Evolutionary conservation across 2,888 invertebrate genomes (phyloP).

Genomic region (Xestia xanthographa): DNA sequence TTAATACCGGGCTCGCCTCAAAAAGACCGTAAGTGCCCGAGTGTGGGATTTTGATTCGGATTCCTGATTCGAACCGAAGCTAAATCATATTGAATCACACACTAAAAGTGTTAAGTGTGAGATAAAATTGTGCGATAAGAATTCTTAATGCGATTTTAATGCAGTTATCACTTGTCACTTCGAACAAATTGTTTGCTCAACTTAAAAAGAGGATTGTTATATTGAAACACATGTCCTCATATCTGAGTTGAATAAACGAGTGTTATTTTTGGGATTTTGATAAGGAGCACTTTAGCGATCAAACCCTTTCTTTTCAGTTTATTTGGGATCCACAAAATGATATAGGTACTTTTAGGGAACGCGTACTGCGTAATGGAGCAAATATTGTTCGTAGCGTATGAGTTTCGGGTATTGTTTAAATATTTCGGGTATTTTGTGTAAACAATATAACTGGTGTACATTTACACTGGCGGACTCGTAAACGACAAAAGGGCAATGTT

Average conservation of each 20-base stretch:
- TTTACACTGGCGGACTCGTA: constrained; percentile 61
- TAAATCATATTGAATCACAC: constrained; percentile 53
- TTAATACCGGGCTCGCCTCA: constrained; percentile 52
- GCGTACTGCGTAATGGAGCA: constrained; percentile 62
- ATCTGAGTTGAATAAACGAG: constrained; percentile 51
- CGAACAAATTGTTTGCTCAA: constrained; percentile 61
- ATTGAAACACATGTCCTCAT: constrained; percentile 59
- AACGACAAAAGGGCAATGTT: constrained; percentile 67
- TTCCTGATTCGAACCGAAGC: constrained; percentile 56
- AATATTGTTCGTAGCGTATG: constrained; percentile 53
- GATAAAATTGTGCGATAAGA: constrained; percentile 55
- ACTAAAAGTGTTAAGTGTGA: constrained; percentile 51
- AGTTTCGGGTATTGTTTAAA: constrained; percentile 62
- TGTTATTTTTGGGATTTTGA: constrained; percentile 60
- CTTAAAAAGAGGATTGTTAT: constrained; percentile 54
- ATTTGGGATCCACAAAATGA: constrained; percentile 53
- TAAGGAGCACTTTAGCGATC: constrained; percentile 65
- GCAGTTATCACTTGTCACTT: constrained; percentile 56
- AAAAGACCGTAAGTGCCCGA: constrained; percentile 45
- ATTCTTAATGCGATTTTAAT: constrained; percentile 58
- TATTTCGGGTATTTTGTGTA: constrained; percentile 49
- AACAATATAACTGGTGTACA: constrained; percentile 55
- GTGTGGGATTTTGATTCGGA: constrained; percentile 60
- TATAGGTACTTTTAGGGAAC: constrained; percentile 43
- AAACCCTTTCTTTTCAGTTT: constrained; percentile 61